phyloP scores from a whole-genome alignment of 1,140 invertebrate genomes.

The Drosophila sturtevanti region DNA sequence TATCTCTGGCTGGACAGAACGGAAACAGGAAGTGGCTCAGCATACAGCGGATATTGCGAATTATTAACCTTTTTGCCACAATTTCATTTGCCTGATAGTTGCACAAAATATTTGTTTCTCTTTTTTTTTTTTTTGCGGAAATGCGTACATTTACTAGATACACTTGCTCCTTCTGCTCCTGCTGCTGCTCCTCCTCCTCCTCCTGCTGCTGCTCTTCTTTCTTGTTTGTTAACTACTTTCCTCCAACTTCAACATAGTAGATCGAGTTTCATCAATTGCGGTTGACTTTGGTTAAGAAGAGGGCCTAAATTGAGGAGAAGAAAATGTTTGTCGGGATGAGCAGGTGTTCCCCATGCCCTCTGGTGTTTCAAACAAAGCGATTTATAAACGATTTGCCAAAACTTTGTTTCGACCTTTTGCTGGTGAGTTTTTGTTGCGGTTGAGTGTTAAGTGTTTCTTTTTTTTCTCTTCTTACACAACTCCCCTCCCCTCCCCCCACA shows the following conservation, averaged over 20 bases:
- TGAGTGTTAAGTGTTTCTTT: conserved; percentile 70
- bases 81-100: conserved; percentile 14
- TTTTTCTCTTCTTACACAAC: background rate
- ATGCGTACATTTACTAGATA: background rate
- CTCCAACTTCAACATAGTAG: conserved; percentile 3
- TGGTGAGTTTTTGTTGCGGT: conserved; percentile 43
- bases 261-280: conserved; percentile 9
- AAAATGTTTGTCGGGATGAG: conserved; percentile 3
- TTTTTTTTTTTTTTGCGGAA: background rate
- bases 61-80: conserved; percentile 69
- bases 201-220: background rate
- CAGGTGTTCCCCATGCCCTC: conserved; percentile 31
- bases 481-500: background rate
- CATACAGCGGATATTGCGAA: conserved; percentile 73
- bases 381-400: conserved; percentile 76
- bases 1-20: conserved; percentile 44
- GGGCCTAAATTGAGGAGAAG: background rate
- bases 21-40: conserved; percentile 61
- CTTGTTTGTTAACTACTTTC: background rate
- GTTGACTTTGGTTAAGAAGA: conserved; percentile 15
- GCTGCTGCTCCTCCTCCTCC: background rate
- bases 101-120: background rate
- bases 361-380: conserved; percentile 62
- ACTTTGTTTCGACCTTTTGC: conserved; percentile 65
- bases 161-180: background rate